phyloP scores from a whole-genome alignment of 2,797 vertebrate genomes.

The Cercopithecus diana region DNA sequence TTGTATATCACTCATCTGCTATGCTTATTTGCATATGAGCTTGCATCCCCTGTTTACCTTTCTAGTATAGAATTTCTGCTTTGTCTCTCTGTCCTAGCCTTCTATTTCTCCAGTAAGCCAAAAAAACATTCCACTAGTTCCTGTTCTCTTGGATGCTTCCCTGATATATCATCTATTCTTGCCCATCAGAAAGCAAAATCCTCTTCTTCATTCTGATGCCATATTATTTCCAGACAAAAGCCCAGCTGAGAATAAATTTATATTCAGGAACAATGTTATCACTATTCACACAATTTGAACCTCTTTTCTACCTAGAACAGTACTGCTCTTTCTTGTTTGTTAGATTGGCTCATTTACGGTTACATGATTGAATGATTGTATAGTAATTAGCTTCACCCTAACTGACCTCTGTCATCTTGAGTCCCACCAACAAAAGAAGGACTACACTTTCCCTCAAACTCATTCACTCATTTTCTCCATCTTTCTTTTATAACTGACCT shows the following conservation, averaged over 20 bases:
- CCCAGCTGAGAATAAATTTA: background rate
- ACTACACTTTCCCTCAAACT: background rate
- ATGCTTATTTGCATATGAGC: background rate
- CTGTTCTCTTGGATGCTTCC: background rate
- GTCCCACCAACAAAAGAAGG: background rate
- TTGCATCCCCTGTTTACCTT: background rate
- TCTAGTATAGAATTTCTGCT: background rate
- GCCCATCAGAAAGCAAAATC: background rate
- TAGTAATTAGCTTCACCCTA: background rate
- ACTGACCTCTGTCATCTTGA: background rate
- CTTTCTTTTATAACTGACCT: background rate
- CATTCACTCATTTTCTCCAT: background rate
- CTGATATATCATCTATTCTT: background rate
- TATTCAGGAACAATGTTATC: background rate
- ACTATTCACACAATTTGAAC: background rate
- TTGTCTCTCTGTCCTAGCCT: background rate
- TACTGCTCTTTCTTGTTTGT: background rate
- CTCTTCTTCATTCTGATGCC: background rate
- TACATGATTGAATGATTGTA: background rate
- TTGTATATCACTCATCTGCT: background rate
- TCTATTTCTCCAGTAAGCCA: background rate
- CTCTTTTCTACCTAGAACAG: background rate
- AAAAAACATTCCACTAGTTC: background rate
- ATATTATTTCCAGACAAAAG: background rate
- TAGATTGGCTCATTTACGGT: background rate